Percentiles rank a stretch among this genome's conserved stretches.
These are phyloP conservation scores for Acinonyx jubatus DNA, from an alignment of 2,113 vertebrate genomes.

Conservation along the genomic window DNA sequence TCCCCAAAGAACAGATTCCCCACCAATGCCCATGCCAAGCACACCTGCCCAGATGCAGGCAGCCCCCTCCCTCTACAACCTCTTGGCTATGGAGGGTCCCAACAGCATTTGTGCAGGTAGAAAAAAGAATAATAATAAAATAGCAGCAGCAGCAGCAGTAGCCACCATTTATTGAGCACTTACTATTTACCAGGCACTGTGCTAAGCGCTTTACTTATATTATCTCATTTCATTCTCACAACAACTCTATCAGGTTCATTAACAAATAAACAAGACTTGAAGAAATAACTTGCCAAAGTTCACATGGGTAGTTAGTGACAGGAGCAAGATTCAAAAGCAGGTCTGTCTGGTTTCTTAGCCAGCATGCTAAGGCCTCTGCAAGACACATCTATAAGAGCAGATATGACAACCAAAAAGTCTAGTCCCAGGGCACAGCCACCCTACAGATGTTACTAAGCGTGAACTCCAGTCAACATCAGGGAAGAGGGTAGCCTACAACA, in stretches of 20 bases:
- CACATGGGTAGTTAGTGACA: neutral
- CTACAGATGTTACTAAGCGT: neutral
- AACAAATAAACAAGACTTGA: slow-evolving; percentile 5
- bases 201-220: slow-evolving; percentile 62
- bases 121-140: slow-evolving; percentile 54
- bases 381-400: neutral
- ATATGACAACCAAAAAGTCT: neutral
- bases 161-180: slow-evolving; percentile 75
- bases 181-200: slow-evolving; percentile 72
- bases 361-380: neutral
- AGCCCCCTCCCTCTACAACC: slow-evolving; percentile 55
- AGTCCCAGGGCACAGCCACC: neutral
- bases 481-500: neutral
- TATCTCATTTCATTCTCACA: neutral
- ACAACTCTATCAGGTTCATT: neutral
- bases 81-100: slow-evolving; percentile 35
- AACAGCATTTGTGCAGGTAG: slow-evolving; percentile 62
- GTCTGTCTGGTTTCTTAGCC: neutral
- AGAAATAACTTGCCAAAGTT: neutral
- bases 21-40: slow-evolving; percentile 77
- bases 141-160: slow-evolving; percentile 71
- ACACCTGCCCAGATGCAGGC: slow-evolving; percentile 72
- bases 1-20: slow-evolving; percentile 64
- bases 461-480: neutral
- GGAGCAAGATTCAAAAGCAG: neutral